Evolutionary conservation across 1,140 invertebrate species (phyloP).

Genomic region (Propsilocerus akamusi): DNA sequence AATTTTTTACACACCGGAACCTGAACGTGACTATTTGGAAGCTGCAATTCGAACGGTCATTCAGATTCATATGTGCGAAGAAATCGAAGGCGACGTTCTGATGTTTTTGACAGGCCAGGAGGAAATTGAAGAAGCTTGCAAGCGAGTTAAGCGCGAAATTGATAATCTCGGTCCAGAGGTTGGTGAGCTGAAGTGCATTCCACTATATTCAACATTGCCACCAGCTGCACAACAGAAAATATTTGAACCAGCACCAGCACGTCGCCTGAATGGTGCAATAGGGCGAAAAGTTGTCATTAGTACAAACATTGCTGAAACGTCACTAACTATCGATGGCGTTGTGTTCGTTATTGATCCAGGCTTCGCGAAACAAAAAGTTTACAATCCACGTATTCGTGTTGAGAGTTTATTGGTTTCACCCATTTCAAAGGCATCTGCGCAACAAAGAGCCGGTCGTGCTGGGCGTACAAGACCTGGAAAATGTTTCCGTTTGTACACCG

Average conservation of each 20-base stretch:
- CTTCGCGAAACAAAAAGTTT: slow-evolving; percentile 95
- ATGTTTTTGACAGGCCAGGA: slow-evolving; percentile 75
- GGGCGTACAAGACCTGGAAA: slow-evolving; percentile 89
- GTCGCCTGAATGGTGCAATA: slow-evolving; percentile 76
- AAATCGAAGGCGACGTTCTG: slow-evolving; percentile 74
- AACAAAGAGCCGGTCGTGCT: slow-evolving; percentile 91
- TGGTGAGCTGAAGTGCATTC: slow-evolving; percentile 92
- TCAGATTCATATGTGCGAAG: slow-evolving; percentile 96
- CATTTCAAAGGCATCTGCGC: slow-evolving; percentile 95
- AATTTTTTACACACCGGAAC: slow-evolving; percentile 96
- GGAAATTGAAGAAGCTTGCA: slow-evolving; percentile 97
- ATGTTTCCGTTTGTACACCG: slow-evolving; percentile 91
- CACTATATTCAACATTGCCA: slow-evolving; percentile 91
- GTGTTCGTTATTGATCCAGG: slow-evolving; percentile 98
- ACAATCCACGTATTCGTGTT: slow-evolving; percentile 86
- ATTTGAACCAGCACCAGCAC: slow-evolving; percentile 82
- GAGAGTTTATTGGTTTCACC: slow-evolving; percentile 90
- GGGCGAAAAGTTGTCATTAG: slow-evolving; percentile 88
- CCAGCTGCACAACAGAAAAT: slow-evolving; percentile 91
- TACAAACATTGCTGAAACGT: slow-evolving; percentile 96
- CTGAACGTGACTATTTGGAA: slow-evolving; percentile 90
- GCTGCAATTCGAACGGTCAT: slow-evolving; percentile 92
- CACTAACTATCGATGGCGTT: slow-evolving; percentile 94
- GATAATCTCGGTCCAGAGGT: slow-evolving; percentile 87
- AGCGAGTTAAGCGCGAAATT: slow-evolving; percentile 84